phyloP scores from a whole-genome alignment of 2,888 invertebrate genomes.

The Cetonia aurata region DNA sequence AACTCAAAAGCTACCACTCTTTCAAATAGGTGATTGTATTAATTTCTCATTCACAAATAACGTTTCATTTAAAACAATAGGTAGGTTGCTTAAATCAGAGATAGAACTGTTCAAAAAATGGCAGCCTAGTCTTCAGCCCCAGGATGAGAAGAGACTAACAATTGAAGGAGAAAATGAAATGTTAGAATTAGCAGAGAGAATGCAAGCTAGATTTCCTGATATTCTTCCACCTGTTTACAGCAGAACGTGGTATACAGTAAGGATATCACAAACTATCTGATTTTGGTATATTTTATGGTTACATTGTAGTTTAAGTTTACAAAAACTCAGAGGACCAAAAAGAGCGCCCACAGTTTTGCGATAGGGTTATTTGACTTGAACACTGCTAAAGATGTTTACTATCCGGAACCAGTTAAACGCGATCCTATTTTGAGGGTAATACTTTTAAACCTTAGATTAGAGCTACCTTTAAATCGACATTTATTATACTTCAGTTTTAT shows the following conservation, averaged over 20 bases:
- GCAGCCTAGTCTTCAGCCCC: slow-evolving; percentile 68
- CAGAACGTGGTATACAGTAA: slow-evolving; percentile 68
- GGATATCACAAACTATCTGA: slow-evolving; percentile 1
- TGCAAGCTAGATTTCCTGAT: slow-evolving; percentile 77
- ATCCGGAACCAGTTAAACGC: slow-evolving; percentile 73
- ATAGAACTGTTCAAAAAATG: slow-evolving; percentile 70
- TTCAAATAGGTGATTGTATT: too few species aligned
- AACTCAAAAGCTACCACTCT: too few species aligned
- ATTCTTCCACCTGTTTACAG: slow-evolving; percentile 72
- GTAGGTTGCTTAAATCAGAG: slow-evolving; percentile 39
- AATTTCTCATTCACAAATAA: not conserved
- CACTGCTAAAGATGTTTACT: slow-evolving; percentile 73
- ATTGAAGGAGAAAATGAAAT: slow-evolving; percentile 81
- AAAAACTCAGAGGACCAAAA: slow-evolving; percentile 79
- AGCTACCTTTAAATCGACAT: slow-evolving; percentile 49
- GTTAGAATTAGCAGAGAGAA: slow-evolving; percentile 76
- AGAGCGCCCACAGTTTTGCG: slow-evolving; percentile 82
- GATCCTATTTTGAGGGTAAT: slow-evolving; percentile 64
- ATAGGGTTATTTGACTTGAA: slow-evolving; percentile 80
- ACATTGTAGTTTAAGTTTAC: slow-evolving; percentile 80
- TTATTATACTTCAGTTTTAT: slow-evolving; percentile 44
- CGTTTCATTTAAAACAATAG: slow-evolving; percentile 10
- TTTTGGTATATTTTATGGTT: slow-evolving; percentile 22
- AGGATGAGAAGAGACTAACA: slow-evolving; percentile 73
- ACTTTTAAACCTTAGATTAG: not conserved